Evolutionary conservation across 2,888 invertebrate genomes (phyloP).

Genomic region (Lordiphosa fenestrarum): DNA sequence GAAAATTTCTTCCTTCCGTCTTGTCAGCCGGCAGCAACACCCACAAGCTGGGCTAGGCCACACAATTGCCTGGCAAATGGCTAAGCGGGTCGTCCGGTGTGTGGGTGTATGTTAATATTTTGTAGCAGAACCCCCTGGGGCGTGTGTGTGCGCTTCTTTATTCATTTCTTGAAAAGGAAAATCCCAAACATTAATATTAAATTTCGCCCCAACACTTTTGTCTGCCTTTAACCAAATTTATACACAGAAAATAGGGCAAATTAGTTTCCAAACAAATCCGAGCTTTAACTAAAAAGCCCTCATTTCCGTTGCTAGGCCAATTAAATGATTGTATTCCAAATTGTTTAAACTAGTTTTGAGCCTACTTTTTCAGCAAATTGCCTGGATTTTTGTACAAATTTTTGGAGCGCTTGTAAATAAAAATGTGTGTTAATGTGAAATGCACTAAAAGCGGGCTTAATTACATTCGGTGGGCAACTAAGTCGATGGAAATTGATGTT

Average conservation of each 20-base stretch:
- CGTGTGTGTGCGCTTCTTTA: conserved; percentile 13
- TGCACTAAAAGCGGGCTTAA: conserved; percentile 31
- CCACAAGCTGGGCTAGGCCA: conserved; percentile 37
- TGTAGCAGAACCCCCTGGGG: conserved; percentile 40
- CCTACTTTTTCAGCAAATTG: conserved; percentile 20
- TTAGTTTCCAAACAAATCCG: conserved; percentile 41
- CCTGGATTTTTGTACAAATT: conserved; percentile 29
- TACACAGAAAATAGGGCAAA: conserved; percentile 38
- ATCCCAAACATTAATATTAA: conserved; percentile 57
- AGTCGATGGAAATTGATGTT: conserved; percentile 17
- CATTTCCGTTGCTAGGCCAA: conserved; percentile 25
- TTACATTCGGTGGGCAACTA: conserved; percentile 24
- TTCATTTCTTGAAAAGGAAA: conserved; percentile 32
- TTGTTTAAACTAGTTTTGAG: conserved; percentile 38
- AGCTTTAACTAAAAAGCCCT: conserved; percentile 17
- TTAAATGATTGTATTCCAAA: conserved; percentile 39
- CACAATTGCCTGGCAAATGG: conserved; percentile 69
- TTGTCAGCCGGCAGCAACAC: conserved; percentile 33
- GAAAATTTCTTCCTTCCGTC: conserved; percentile 68
- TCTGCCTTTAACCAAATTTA: conserved; percentile 43
- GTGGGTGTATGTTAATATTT: conserved; percentile 44
- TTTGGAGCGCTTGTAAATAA: conserved; percentile 34
- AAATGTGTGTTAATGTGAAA: conserved; percentile 32
- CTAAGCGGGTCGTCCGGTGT: conserved; percentile 50
- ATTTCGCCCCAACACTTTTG: conserved; percentile 29